These are phyloP conservation scores for Ceyx margarethae DNA, from an alignment of 2,113 vertebrate species.

Conservation along the genomic window DNA sequence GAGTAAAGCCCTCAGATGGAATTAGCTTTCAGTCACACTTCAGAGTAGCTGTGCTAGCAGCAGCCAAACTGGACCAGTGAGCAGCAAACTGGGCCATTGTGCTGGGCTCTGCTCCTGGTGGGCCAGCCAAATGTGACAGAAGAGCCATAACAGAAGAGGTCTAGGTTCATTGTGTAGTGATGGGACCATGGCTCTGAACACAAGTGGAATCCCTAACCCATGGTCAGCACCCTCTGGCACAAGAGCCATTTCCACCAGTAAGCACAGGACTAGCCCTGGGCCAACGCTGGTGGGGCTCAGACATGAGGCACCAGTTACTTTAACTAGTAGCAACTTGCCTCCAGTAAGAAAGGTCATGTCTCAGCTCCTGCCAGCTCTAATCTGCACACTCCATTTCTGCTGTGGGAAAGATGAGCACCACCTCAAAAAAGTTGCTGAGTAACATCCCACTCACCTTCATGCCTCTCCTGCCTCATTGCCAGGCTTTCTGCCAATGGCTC, in stretches of 20 bases:
- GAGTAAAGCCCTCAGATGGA: slow-evolving; percentile 41
- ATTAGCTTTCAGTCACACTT: slow-evolving; percentile 61
- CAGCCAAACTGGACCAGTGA: neutral
- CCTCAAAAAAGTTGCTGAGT: neutral
- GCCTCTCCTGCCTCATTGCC: neutral
- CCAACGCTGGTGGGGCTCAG: neutral
- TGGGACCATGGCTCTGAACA: neutral
- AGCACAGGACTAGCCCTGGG: neutral
- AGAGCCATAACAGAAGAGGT: neutral
- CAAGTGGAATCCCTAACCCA: neutral
- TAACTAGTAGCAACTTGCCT: neutral
- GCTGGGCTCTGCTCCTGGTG: neutral
- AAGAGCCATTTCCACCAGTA: neutral
- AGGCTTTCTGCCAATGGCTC: neutral
- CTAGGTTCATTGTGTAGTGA: neutral
- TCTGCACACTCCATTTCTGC: neutral
- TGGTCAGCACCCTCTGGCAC: neutral
- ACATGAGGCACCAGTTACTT: neutral
- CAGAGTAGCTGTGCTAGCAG: slow-evolving; percentile 34
- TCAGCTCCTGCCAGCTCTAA: neutral
- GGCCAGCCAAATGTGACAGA: neutral
- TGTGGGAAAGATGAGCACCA: neutral
- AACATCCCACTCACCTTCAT: neutral
- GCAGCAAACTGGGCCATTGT: neutral
- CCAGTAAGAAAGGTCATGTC: neutral